Percentiles rank a stretch among this genome's conserved stretches.
phyloP scores from a whole-genome alignment of 1,140 invertebrate genomes.

The Leptopilina clavipes region DNA sequence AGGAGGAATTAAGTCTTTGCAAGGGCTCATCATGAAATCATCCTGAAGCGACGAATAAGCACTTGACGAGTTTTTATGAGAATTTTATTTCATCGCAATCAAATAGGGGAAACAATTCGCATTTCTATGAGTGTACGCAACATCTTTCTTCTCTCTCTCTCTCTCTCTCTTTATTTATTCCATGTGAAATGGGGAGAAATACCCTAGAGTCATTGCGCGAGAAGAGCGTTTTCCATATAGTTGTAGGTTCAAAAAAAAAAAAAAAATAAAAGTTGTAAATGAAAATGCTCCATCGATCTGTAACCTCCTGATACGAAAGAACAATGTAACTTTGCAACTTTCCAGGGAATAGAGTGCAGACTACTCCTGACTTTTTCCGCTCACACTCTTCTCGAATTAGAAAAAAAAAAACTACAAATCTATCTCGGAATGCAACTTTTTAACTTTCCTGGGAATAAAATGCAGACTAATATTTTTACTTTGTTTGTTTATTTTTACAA shows the following conservation, averaged over 20 bases:
- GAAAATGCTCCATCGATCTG: constrained; percentile 40
- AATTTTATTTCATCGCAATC: constrained; percentile 42
- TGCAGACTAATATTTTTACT: not conserved
- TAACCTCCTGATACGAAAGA: not conserved
- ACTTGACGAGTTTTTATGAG: constrained; percentile 29
- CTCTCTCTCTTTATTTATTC: not conserved
- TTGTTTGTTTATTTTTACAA: not conserved
- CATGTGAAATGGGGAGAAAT: constrained; percentile 17
- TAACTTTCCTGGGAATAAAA: constrained; percentile 16
- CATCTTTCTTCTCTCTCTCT: constrained; percentile 30
- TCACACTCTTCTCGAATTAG: too few species aligned
- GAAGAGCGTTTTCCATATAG: constrained; percentile 27
- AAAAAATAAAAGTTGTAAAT: constrained; percentile 39
- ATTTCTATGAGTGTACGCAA: constrained; percentile 32
- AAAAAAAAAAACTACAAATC: too few species aligned
- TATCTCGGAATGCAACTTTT: constrained; percentile 1
- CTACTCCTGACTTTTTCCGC: too few species aligned
- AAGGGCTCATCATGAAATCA: constrained; percentile 17
- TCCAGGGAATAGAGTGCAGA: not conserved
- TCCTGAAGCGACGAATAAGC: not conserved
- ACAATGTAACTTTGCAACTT: constrained; percentile 2
- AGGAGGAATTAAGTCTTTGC: not conserved
- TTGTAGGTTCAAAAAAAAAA: not conserved
- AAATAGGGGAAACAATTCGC: constrained; percentile 2
- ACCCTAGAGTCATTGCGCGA: constrained; percentile 3